Evolutionary conservation across 35 echinoderm and acorn worm genomes (phyloP).

Genomic region (Patiria miniata): DNA sequence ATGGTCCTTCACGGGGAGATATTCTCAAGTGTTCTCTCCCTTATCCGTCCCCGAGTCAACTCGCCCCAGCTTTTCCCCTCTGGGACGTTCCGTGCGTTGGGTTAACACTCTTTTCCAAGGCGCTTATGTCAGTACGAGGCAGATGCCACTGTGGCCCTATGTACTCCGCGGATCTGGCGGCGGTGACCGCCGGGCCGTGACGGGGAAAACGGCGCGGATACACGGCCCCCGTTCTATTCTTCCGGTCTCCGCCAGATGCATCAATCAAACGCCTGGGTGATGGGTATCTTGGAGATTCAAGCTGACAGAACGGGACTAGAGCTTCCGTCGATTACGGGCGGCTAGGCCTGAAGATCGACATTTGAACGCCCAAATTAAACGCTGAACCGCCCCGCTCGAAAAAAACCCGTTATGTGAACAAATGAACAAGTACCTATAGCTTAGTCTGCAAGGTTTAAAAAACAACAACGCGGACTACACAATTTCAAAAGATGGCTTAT

Average conservation of each 20-base stretch:
- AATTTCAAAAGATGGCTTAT: no score
- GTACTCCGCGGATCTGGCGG: neutral
- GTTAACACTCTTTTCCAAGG: neutral
- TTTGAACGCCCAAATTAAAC: no score
- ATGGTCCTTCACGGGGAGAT: neutral
- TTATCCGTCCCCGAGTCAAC: neutral
- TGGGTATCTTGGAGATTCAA: neutral
- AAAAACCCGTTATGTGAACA: no score
- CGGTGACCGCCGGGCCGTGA: neutral
- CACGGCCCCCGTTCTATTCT: neutral
- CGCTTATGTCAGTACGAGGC: neutral
- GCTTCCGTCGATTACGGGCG: no score
- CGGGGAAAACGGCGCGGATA: constrained; percentile 3
- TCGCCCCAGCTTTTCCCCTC: neutral
- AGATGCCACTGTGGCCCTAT: neutral
- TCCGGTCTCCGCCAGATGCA: neutral
- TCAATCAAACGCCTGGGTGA: constrained; percentile 2
- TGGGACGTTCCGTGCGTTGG: neutral
- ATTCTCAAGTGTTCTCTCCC: neutral
- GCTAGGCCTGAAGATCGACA: no score
- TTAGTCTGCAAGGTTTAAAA: no score
- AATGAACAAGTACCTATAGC: no score
- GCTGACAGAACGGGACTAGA: neutral
- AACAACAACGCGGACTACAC: no score
- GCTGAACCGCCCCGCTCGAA: no score